Percentiles rank a stretch among this genome's conserved stretches.
Conservation (phyloP, 2,113 vertebrate genomes). For the Galbula dea region DNA sequence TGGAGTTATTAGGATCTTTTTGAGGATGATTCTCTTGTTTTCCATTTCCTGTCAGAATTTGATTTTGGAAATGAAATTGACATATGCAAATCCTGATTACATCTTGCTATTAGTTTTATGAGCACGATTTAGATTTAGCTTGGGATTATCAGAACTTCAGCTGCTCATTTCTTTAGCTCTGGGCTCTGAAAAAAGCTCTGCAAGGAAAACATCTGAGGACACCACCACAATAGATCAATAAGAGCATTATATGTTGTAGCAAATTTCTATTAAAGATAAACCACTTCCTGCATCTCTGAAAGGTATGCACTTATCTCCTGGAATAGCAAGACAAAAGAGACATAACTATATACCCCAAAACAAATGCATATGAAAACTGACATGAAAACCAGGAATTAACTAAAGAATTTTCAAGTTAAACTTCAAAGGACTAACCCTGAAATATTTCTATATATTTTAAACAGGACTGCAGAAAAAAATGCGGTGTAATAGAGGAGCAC, state of each 20-base stretch:
- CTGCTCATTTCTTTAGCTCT: constrained; percentile 20
- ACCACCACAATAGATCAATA: not conserved
- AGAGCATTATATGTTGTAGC: not conserved
- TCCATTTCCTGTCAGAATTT: constrained; percentile 36
- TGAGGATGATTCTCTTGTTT: constrained; percentile 4
- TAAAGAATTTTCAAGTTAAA: not conserved
- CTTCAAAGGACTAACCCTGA: not conserved
- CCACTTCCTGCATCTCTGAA: not conserved
- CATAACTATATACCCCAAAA: not conserved
- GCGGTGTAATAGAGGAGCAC: not conserved
- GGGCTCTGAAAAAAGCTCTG: not conserved
- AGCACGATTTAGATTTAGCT: not conserved
- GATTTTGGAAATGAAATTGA: constrained; percentile 28
- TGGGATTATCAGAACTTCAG: constrained; percentile 17
- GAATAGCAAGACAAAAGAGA: not conserved
- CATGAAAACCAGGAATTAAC: not conserved
- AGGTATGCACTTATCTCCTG: not conserved
- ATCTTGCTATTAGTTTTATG: not conserved
- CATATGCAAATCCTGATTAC: not conserved
- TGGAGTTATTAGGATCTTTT: not conserved
- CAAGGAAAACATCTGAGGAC: not conserved
- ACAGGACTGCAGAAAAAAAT: not conserved
- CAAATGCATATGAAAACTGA: not conserved
- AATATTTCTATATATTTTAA: not conserved
- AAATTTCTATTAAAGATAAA: not conserved